Conservation (phyloP, 2,797 vertebrate species). For the Cyclopterus lumpus region DNA sequence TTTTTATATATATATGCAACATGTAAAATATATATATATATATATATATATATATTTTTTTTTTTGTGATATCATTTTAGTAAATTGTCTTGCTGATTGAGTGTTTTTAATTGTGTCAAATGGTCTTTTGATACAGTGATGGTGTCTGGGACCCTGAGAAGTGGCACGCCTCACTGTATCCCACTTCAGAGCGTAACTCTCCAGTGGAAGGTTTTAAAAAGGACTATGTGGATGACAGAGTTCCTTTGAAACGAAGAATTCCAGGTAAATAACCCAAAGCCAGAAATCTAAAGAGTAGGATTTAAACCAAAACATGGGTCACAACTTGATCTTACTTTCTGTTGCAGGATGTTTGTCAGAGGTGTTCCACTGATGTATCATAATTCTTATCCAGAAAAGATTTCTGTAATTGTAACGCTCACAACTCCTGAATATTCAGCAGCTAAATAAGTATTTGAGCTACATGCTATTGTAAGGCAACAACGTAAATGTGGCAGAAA, state of each 20-base stretch:
- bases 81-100: neutral
- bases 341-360: neutral
- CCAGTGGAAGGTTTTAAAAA: slow-evolving; percentile 93
- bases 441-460: neutral
- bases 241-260: slow-evolving; percentile 92
- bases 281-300: neutral
- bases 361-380: neutral
- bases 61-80: neutral
- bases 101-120: slow-evolving; percentile 12
- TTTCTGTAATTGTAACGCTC: neutral
- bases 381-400: neutral
- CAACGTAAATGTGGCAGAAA: neutral
- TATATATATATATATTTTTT: neutral
- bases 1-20: neutral
- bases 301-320: neutral
- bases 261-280: slow-evolving; percentile 82
- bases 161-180: slow-evolving; percentile 97
- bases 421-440: neutral
- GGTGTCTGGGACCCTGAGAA: slow-evolving; percentile 99
- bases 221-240: slow-evolving; percentile 89
- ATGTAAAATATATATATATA: neutral
- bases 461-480: neutral
- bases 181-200: slow-evolving; percentile 90
- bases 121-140: slow-evolving; percentile 83
- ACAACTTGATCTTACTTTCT: neutral